Evolutionary conservation across 2,888 invertebrate genomes (phyloP).

Genomic region (Siphlonurus alternatus): DNA sequence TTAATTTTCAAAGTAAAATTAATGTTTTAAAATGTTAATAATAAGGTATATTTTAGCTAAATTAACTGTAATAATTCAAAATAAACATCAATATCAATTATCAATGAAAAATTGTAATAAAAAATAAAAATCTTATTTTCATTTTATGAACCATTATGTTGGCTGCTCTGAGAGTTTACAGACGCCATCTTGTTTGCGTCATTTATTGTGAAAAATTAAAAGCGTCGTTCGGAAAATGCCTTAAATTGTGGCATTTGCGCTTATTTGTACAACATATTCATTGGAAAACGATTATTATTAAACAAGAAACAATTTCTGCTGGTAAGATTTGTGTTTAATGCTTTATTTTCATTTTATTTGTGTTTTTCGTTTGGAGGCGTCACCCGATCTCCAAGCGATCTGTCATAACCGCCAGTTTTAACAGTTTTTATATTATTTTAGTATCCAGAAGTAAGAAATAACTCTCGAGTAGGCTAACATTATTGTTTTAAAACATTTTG

Average conservation of each 20-base stretch:
- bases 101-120: too few relatives aligned
- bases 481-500: neutral
- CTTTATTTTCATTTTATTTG: neutral
- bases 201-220: neutral
- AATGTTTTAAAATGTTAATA: too few relatives aligned
- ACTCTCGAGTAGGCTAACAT: neutral
- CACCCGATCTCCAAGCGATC: neutral
- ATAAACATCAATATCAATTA: too few relatives aligned
- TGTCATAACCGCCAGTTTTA: neutral
- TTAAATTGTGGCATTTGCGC: neutral
- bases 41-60: too few relatives aligned
- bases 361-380: neutral
- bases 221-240: neutral
- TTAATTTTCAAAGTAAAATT: too few relatives aligned
- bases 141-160: too few relatives aligned
- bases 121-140: too few relatives aligned
- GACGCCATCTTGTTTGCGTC: conserved; percentile 2
- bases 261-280: neutral
- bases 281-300: neutral
- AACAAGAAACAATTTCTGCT: neutral
- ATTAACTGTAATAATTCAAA: too few relatives aligned
- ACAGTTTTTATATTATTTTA: neutral
- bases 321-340: neutral
- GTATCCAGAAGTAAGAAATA: neutral
- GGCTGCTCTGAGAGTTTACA: neutral